Evolutionary conservation across 2,888 invertebrate genomes (phyloP), one percentile per base, ranked within the genome.

Genomic region (Phasia obesa): DNA sequence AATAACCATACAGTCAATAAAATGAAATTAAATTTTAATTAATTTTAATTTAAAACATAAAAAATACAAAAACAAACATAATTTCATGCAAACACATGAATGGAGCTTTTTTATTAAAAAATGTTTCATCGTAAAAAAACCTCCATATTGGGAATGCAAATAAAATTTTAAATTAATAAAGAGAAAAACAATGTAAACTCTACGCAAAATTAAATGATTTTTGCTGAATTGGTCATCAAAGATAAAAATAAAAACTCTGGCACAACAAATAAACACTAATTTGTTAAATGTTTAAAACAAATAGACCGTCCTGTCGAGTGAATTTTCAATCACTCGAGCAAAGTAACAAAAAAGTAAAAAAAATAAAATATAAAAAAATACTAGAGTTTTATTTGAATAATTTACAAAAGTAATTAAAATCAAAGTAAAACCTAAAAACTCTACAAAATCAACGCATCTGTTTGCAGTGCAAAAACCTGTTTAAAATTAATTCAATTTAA

Each of bases 21-120:
- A 79, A 75, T 71, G 51, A 75, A 79, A 83, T 79, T 83, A 83
- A 83, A 83, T 75, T 83, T 75, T 59, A 70, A 78, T 70, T 78
- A 83, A 75, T 70, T 83, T 79, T 71, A 83, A 83, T 83, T 79
- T 74, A 65, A 78, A 82, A 79, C 59, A 60, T 74, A 25, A 60
- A 69, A 57, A 59, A n/a, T 17, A 17, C 44, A 31, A 57, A 44
- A 53, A 51, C 25, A 59, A 51, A 51, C 23, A 35, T 38, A 51
- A 21, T 42, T n/a, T 42, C 13, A 42, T 4, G n/a, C n/a, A 42
- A 42, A 42, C 38, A 42, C n/a, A 3, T 5, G 3, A 35, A 35
- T 11, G 2, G 0, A 35, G 13, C 4, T n/a, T 42, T 42, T 13
- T 42, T 21, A 15, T 11, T 15, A 7, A 21, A 64, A 47, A 17